These are phyloP conservation scores for Gymnorhina tibicen DNA, from an alignment of 2,113 vertebrate genomes.

Conservation along the genomic window DNA sequence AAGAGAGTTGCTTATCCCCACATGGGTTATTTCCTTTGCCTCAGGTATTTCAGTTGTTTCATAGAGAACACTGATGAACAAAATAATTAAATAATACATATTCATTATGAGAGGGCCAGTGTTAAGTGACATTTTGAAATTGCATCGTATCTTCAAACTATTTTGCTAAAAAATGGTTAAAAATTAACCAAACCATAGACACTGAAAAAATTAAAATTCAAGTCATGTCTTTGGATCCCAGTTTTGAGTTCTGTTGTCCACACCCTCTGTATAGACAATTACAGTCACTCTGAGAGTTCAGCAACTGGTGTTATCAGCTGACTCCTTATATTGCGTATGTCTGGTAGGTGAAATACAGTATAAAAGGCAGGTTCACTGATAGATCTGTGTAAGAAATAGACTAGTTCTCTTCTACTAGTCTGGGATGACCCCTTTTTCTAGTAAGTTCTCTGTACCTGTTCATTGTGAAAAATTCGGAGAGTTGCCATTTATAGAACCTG, in stretches of 20 bases:
- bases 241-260: neutral
- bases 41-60: neutral
- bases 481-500: neutral
- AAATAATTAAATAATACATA: neutral
- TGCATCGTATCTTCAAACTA: neutral
- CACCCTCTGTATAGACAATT: neutral
- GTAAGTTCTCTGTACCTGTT: neutral
- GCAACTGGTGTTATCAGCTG: neutral
- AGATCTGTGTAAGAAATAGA: neutral
- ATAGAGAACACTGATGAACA: neutral
- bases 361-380: neutral
- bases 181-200: neutral
- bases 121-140: neutral
- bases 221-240: neutral
- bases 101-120: neutral
- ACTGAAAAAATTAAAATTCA: neutral
- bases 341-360: neutral
- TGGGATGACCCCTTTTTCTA: neutral
- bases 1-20: neutral
- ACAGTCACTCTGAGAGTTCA: neutral
- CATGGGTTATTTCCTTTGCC: neutral
- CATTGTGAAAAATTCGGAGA: neutral
- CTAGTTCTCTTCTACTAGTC: neutral
- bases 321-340: neutral
- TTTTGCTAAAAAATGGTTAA: slow-evolving; percentile 11